Conservation (phyloP, 2,797 vertebrate genomes). For the Ibycter americanus region DNA sequence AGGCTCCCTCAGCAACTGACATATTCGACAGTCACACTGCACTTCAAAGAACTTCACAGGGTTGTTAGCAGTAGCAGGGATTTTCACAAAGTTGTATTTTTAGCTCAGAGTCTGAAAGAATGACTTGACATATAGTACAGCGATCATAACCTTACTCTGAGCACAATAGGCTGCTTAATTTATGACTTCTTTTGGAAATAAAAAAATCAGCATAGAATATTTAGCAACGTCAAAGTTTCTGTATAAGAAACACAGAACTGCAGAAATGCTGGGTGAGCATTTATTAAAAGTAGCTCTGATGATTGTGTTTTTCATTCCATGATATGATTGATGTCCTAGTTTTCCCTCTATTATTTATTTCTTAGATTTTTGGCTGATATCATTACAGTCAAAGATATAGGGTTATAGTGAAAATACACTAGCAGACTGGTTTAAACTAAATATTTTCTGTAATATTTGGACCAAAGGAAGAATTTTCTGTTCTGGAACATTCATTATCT, state of each 20-base stretch:
- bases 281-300: constrained; percentile 11
- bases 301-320: neutral
- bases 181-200: neutral
- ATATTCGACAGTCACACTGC: constrained; percentile 11
- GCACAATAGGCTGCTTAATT: constrained; percentile 28
- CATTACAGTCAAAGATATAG: neutral
- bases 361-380: neutral
- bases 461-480: neutral
- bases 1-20: constrained; percentile 4
- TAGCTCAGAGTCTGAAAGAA: constrained; percentile 12
- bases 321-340: neutral
- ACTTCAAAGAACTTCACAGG: constrained; percentile 31
- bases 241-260: neutral
- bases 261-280: constrained; percentile 26
- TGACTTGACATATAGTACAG: constrained; percentile 29
- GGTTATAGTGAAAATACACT: neutral
- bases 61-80: constrained; percentile 17
- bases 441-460: constrained; percentile 31
- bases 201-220: neutral
- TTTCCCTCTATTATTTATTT: constrained; percentile 23
- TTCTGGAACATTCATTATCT: constrained; percentile 22
- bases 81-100: constrained; percentile 44
- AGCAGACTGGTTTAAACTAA: neutral
- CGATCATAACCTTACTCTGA: constrained; percentile 14
- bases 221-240: neutral